Base-by-base conservation (phyloP, 2,888 invertebrate species). In the Cephalotes varians region DNA sequence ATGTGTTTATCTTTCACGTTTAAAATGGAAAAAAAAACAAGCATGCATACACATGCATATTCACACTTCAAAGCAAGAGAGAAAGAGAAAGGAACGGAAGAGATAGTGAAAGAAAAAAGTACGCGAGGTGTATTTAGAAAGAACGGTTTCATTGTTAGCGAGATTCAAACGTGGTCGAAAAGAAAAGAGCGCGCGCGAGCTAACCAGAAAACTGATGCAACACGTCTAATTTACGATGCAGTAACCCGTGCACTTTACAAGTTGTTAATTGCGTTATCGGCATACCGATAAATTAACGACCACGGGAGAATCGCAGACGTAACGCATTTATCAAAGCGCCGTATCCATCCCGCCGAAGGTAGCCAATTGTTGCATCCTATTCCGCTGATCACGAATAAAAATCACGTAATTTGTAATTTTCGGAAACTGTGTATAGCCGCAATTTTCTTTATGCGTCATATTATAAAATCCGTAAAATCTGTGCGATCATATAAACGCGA, bases 261-360 rank as follows among this genome's bases (percentile, higher is more conserved):
- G 69, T 69, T 44, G 77, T 77, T 77, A 77, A 77, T 77, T 69
- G 40, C 31, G 44, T 77, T 77, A 77, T 77, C 77, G 71, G 31
- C 71, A 77, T 34, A 28, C 56, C 77, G 77, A 77, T 77, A 69
- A 77, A 77, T 77, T 77, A 77, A 77, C 44, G 31, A 56, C 44
- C 21, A 44, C 56, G 21, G 40, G 54, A 56, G 28, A 76, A 28
- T 64, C 65, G 76, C 49, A 18, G 1, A 31, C 21, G 67, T 77
- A 69, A 56, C 31, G 44, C 69, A 44, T 62, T 49, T 34, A 49
- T 60, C 31, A 60, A 62, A 62, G 58, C 28, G 56, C 12, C 28
- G 28, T n/a, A 18, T 37, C 34, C 49, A 51, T 37, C 25, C 15
- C 18, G 21, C 21, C 49, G 34, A n/a, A 21, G 21, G 34, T 21